These are phyloP conservation scores for Oxystoma pomonae DNA, from an alignment of 2,888 invertebrate species.

Conservation along the genomic window DNA sequence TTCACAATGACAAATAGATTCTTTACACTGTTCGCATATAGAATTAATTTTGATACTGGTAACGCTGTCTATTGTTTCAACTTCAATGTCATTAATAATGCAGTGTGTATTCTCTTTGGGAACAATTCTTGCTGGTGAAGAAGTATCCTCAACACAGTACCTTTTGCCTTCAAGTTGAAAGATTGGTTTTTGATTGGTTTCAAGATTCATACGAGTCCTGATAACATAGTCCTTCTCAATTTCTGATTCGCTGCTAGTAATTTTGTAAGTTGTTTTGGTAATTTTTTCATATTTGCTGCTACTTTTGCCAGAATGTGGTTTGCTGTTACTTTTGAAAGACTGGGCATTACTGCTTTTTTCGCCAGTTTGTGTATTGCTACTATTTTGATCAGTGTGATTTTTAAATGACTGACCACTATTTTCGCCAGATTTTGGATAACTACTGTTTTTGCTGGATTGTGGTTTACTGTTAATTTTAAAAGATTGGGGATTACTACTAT, in stretches of 20 bases:
- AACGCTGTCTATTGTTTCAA: constrained; percentile 27
- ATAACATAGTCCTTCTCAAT: constrained; percentile 31
- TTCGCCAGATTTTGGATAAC: background rate
- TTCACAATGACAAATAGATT: constrained; percentile 22
- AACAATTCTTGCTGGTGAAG: background rate
- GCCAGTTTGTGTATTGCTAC: background rate
- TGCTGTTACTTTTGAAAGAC: background rate
- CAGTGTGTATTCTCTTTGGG: background rate
- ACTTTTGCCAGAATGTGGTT: too few species aligned
- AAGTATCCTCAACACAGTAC: constrained; percentile 21
- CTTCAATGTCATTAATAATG: constrained; percentile 31
- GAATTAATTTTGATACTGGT: constrained; percentile 33
- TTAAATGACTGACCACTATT: background rate
- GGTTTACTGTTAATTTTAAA: background rate
- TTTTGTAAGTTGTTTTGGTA: background rate
- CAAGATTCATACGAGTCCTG: constrained; percentile 24
- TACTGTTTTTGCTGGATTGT: too few species aligned
- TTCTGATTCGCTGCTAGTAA: constrained; percentile 6
- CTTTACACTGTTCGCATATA: constrained; percentile 24
- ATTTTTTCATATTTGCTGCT: background rate
- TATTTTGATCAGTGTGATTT: background rate
- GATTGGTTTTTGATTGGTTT: constrained; percentile 17
- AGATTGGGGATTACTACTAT: background rate
- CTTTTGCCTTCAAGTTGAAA: constrained; percentile 25
- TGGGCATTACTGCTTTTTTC: background rate